These are phyloP conservation scores for Butastur rufipennis DNA, from an alignment of 2,113 vertebrate species.

Conservation along the genomic window DNA sequence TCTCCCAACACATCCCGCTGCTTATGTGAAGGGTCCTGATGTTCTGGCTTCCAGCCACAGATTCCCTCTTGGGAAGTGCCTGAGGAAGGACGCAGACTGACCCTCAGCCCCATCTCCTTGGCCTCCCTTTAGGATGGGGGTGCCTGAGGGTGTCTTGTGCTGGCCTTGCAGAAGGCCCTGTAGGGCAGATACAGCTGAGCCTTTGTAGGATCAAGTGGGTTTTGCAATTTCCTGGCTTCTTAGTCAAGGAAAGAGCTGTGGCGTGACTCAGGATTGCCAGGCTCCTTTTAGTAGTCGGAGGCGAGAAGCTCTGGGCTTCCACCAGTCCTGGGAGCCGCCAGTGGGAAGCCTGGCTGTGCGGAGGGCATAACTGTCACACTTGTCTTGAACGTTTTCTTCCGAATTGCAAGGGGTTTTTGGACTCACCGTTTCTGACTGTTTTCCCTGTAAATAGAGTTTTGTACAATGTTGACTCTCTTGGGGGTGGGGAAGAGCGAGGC, in stretches of 20 bases:
- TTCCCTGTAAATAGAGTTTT: constrained; percentile 82
- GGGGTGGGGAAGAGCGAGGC: constrained; percentile 29
- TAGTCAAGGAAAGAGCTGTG: background rate
- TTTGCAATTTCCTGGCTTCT: background rate
- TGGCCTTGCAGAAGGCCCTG: background rate
- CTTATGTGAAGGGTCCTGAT: background rate
- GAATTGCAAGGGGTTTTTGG: background rate
- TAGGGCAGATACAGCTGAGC: background rate
- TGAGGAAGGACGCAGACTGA: background rate
- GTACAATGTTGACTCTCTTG: constrained; percentile 69
- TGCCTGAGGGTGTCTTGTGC: background rate
- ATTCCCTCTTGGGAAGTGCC: background rate
- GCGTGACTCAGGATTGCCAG: background rate
- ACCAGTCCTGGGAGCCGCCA: background rate
- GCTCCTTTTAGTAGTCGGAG: background rate
- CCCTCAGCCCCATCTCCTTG: background rate
- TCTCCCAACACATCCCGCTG: background rate
- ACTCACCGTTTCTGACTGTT: constrained; percentile 51
- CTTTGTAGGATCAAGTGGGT: background rate
- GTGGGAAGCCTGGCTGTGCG: background rate
- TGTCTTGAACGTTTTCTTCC: background rate
- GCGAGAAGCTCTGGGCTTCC: background rate
- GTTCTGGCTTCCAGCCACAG: background rate
- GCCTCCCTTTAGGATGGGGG: background rate
- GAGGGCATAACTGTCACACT: background rate